Evolutionary conservation across 2,888 invertebrate species (phyloP).

Genomic region (Polymixis lichenea): DNA sequence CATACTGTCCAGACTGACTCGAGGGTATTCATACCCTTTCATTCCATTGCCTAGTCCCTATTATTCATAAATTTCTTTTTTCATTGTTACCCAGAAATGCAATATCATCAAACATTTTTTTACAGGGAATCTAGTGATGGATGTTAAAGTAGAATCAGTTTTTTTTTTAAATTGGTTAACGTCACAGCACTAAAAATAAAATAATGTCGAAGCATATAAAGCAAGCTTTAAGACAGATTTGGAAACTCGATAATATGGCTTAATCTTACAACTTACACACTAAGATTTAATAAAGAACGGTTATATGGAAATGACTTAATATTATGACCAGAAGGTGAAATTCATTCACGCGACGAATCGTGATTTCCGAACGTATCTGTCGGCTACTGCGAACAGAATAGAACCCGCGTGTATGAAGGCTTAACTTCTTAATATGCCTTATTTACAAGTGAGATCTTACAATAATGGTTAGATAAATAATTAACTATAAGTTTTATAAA

Average conservation of each 20-base stretch:
- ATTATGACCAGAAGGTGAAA: constrained; percentile 68
- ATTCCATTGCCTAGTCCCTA: constrained; percentile 49
- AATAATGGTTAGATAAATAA: constrained; percentile 75
- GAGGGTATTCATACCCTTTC: constrained; percentile 33
- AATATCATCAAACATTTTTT: constrained; percentile 47
- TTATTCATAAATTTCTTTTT: constrained; percentile 58
- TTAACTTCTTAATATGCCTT: constrained; percentile 70
- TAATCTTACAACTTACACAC: constrained; percentile 56
- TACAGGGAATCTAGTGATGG: constrained; percentile 45
- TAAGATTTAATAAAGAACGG: constrained; percentile 53
- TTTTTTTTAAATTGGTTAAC: constrained; percentile 28
- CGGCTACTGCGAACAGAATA: constrained; percentile 26
- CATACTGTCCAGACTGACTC: constrained; percentile 48
- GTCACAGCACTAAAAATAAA: constrained; percentile 48
- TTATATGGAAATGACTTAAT: constrained; percentile 65
- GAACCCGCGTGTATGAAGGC: constrained; percentile 45
- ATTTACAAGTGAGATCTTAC: constrained; percentile 88
- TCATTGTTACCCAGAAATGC: constrained; percentile 65
- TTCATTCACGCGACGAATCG: constrained; percentile 47
- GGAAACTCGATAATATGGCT: constrained; percentile 52
- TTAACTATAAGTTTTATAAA: constrained; percentile 83
- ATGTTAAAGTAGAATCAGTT: constrained; percentile 30
- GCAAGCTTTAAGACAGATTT: constrained; percentile 52
- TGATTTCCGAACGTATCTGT: constrained; percentile 46
- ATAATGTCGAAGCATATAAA: constrained; percentile 59